phyloP scores from a whole-genome alignment of 2,113 vertebrate genomes.

The Copsychus sechellarum region DNA sequence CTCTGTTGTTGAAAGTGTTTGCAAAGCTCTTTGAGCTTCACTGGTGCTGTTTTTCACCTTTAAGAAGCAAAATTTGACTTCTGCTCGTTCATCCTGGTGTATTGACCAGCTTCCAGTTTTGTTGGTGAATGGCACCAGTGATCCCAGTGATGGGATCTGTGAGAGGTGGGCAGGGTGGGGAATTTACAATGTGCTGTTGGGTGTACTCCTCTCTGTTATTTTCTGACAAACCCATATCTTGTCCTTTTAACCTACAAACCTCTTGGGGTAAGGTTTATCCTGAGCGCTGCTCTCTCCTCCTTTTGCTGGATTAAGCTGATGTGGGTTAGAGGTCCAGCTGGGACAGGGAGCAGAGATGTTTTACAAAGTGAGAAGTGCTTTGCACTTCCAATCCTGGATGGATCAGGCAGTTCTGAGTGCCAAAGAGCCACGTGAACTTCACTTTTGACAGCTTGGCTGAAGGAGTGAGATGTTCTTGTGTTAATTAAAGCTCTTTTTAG shows the following conservation, averaged over 20 bases:
- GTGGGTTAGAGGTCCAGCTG: not conserved
- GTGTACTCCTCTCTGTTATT: not conserved
- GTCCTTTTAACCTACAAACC: not conserved
- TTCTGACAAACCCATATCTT: not conserved
- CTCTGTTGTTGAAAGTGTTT: not conserved
- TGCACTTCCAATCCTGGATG: not conserved
- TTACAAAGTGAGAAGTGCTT: not conserved
- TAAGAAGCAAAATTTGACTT: not conserved
- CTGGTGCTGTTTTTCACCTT: not conserved
- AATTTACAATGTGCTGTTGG: not conserved
- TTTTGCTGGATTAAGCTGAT: not conserved
- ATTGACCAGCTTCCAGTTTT: not conserved
- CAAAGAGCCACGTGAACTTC: not conserved
- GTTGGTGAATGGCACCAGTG: not conserved
- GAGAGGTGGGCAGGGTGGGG: not conserved
- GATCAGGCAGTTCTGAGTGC: not conserved
- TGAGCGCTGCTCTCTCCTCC: not conserved
- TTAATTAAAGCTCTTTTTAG: not conserved
- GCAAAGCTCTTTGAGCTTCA: not conserved
- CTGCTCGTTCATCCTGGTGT: not conserved
- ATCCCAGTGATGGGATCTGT: fast-evolving
- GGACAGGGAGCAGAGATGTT: not conserved
- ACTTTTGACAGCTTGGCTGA: not conserved
- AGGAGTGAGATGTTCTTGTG: not conserved
- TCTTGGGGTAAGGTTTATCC: not conserved